Evolutionary conservation across 2,888 invertebrate genomes (phyloP).

Genomic region (Junonia oenone): DNA sequence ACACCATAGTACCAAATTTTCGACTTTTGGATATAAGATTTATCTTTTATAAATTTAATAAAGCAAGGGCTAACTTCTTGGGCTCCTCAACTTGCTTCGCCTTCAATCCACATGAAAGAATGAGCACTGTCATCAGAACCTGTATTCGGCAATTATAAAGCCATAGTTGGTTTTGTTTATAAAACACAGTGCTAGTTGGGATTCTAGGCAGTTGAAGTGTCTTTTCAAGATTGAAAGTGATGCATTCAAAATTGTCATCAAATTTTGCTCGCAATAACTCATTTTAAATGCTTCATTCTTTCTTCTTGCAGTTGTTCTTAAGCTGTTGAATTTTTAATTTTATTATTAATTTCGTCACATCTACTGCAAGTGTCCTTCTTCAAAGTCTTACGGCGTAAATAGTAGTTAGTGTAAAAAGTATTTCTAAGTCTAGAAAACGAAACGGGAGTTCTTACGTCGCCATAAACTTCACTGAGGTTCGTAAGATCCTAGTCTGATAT

Average conservation of each 20-base stretch:
- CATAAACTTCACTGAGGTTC: too few species aligned
- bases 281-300: background rate
- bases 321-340: background rate
- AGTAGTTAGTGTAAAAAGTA: background rate
- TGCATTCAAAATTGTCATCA: too few species aligned
- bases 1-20: slow-evolving; percentile 21
- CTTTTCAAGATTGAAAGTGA: too few species aligned
- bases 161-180: slow-evolving; percentile 34
- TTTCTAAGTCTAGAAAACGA: too few species aligned
- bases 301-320: background rate
- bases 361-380: background rate
- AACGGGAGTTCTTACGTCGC: too few species aligned
- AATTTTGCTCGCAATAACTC: background rate
- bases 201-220: background rate
- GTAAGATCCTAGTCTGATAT: too few species aligned
- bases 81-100: slow-evolving; percentile 30
- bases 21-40: slow-evolving; percentile 13
- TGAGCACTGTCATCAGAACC: slow-evolving; percentile 5
- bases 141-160: slow-evolving; percentile 32
- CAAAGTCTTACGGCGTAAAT: background rate
- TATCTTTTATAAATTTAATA: slow-evolving; percentile 23
- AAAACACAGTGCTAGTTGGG: slow-evolving; percentile 19
- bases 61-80: slow-evolving; percentile 32
- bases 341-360: background rate
- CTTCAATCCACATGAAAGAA: slow-evolving; percentile 30